Evolutionary conservation across 92 coral and sea anemone species (phyloP).

Genomic region (Plumapathes pennacea): DNA sequence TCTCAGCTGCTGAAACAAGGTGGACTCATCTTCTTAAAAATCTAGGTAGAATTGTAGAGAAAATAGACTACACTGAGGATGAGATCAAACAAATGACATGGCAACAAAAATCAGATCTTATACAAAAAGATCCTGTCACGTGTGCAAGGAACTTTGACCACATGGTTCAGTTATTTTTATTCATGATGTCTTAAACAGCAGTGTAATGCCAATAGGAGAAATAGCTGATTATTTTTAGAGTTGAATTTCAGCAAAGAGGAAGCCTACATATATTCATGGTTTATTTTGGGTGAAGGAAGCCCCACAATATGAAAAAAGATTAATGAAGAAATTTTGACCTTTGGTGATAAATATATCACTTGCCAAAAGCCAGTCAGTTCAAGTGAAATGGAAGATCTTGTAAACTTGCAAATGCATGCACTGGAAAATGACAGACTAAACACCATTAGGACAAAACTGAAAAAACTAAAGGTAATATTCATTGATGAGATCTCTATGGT

Average conservation of each 20-base stretch:
- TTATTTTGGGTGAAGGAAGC: slow-evolving; percentile 45
- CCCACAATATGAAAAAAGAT: slow-evolving; percentile 16
- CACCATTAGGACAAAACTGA: slow-evolving; percentile 17
- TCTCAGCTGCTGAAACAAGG: slow-evolving; percentile 77
- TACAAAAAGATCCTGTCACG: slow-evolving; percentile 58
- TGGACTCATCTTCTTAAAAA: slow-evolving; percentile 61
- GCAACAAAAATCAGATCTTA: slow-evolving; percentile 61
- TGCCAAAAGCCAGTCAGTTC: slow-evolving; percentile 9
- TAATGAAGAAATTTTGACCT: slow-evolving; percentile 17
- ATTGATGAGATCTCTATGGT: slow-evolving; percentile 49
- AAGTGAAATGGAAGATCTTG: slow-evolving; percentile 25
- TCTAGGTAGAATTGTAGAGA: slow-evolving; percentile 49
- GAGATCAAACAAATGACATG: slow-evolving; percentile 52
- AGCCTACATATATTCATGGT: slow-evolving; percentile 41
- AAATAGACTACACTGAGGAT: slow-evolving; percentile 45
- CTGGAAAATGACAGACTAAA: slow-evolving; percentile 38
- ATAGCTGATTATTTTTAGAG: slow-evolving; percentile 38
- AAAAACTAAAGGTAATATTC: slow-evolving; percentile 30
- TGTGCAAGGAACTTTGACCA: slow-evolving; percentile 73
- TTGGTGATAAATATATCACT: slow-evolving; percentile 50
- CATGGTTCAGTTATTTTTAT: slow-evolving; percentile 64
- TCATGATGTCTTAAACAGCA: slow-evolving; percentile 37
- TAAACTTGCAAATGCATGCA: slow-evolving; percentile 34
- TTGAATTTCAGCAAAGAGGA: slow-evolving; percentile 51
- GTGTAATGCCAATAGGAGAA: slow-evolving; percentile 41